A percentile compares a stretch with the other conserved stretches of the same genome.
phyloP scores from a whole-genome alignment of 2,888 invertebrate genomes.

The Pachydiplax longipennis region DNA sequence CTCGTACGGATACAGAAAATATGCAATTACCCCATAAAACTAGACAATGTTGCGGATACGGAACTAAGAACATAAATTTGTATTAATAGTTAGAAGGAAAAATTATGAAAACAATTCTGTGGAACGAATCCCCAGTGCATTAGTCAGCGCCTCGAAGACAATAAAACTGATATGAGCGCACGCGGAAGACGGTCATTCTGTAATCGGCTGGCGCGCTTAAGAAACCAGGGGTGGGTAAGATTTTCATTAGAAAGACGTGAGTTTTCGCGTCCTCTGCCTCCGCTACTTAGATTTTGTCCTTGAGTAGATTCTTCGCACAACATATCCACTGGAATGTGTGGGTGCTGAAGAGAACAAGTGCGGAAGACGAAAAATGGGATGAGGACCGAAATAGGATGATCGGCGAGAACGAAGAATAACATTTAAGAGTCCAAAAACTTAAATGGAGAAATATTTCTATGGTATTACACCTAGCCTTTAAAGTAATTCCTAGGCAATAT shows the following conservation, averaged over 20 bases:
- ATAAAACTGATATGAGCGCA: neutral
- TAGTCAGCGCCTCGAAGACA: neutral
- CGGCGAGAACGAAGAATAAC: neutral
- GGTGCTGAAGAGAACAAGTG: neutral
- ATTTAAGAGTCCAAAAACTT: no score
- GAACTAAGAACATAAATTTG: no score
- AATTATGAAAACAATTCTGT: no score
- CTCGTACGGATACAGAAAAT: no score
- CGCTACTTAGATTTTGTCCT: neutral
- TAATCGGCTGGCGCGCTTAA: neutral
- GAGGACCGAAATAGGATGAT: neutral
- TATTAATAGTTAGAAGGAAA: no score
- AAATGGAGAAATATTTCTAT: no score
- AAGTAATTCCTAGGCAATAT: no score
- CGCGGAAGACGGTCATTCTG: neutral
- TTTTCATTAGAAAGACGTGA: neutral
- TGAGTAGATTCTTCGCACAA: neutral
- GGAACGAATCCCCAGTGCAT: no score
- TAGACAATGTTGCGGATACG: no score
- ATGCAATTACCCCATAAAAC: no score
- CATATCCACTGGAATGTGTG: neutral
- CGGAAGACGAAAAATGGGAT: neutral
- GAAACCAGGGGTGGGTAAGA: neutral
- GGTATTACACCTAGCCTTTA: no score
- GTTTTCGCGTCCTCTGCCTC: neutral